These are phyloP conservation scores for Liasis olivaceus DNA, from an alignment of 2,797 vertebrate genomes.

Conservation along the genomic window DNA sequence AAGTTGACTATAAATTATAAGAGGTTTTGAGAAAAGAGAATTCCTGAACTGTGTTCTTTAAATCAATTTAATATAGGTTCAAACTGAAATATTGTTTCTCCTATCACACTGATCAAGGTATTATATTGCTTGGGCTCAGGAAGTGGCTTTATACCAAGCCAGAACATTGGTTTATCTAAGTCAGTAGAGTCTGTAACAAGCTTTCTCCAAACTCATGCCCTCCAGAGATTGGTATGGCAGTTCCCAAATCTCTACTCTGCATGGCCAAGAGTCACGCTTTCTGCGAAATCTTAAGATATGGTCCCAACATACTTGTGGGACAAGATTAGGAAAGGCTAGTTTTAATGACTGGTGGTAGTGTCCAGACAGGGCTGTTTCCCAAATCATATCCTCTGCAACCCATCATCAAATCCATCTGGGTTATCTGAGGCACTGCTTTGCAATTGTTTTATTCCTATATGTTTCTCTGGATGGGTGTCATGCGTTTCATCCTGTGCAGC, in stretches of 20 bases:
- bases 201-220: not conserved
- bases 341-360: not conserved
- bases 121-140: not conserved
- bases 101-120: not conserved
- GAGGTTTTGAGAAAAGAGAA: conserved; percentile 5
- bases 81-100: not conserved
- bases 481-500: too few relatives aligned
- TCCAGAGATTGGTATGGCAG: not conserved
- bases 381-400: too few relatives aligned
- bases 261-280: not conserved
- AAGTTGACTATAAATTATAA: conserved; percentile 22
- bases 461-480: too few relatives aligned
- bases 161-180: too few relatives aligned
- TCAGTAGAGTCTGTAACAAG: not conserved
- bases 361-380: not conserved
- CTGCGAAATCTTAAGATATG: not conserved
- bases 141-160: not conserved
- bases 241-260: not conserved
- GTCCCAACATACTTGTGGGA: not conserved
- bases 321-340: not conserved
- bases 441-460: too few relatives aligned
- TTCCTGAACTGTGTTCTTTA: not conserved
- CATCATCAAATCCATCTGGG: too few relatives aligned
- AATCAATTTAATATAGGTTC: not conserved
- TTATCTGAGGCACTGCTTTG: too few relatives aligned